Conservation (phyloP, 2,888 invertebrate species). For the Amblyjoppa proteus region DNA sequence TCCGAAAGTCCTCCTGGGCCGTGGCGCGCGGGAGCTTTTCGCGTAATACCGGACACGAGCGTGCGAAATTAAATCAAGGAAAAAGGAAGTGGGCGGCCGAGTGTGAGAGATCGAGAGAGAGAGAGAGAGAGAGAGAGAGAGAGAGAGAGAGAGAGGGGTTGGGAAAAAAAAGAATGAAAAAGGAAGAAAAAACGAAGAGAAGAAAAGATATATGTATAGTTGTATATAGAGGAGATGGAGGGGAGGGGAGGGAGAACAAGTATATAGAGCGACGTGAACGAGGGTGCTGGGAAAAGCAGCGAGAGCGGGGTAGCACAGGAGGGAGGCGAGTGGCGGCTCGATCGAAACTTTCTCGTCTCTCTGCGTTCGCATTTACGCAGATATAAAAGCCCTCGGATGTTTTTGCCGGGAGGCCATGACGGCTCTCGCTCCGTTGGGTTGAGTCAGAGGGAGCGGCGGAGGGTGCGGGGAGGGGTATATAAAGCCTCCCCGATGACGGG, state of each 20-base stretch:
- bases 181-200: slow-evolving; percentile 27
- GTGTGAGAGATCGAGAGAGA: slow-evolving; percentile 50
- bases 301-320: slow-evolving; percentile 27
- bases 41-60: slow-evolving; percentile 73
- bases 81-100: slow-evolving; percentile 64
- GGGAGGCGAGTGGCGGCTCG: slow-evolving; percentile 72
- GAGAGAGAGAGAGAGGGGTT: slow-evolving; percentile 27
- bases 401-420: slow-evolving; percentile 78
- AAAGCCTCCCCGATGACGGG: slow-evolving; percentile 35
- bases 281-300: slow-evolving; percentile 8
- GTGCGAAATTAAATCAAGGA: slow-evolving; percentile 75
- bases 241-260: slow-evolving; percentile 15
- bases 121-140: slow-evolving; percentile 47
- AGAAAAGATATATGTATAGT: not conserved
- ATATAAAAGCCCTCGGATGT: slow-evolving; percentile 79
- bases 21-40: slow-evolving; percentile 64
- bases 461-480: slow-evolving; percentile 45
- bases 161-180: too few relatives aligned
- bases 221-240: slow-evolving; percentile 17
- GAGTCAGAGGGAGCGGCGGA: slow-evolving; percentile 70
- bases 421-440: slow-evolving; percentile 70
- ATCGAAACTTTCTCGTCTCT: slow-evolving; percentile 76
- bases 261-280: slow-evolving; percentile 46
- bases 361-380: slow-evolving; percentile 77
- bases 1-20: slow-evolving; percentile 58